Conservation (phyloP, 2,888 invertebrate species). For the Eristalis pertinax region DNA sequence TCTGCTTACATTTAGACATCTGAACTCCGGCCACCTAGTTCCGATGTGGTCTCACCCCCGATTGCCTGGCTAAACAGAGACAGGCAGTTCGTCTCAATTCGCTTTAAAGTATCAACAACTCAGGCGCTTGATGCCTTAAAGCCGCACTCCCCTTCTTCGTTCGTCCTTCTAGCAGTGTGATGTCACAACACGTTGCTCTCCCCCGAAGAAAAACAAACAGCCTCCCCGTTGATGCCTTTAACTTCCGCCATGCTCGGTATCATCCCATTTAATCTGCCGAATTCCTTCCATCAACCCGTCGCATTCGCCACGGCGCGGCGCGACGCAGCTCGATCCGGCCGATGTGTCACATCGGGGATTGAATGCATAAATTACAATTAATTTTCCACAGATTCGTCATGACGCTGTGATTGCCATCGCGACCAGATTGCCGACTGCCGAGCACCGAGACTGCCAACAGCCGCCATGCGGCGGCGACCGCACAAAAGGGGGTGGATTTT, state of each 20-base stretch:
- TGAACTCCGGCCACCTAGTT: no score
- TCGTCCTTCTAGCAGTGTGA: no score
- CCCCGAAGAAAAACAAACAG: not conserved
- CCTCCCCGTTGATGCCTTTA: not conserved
- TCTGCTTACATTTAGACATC: no score
- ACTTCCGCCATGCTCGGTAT: not conserved
- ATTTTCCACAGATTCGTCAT: conserved; percentile 44
- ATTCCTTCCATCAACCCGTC: not conserved
- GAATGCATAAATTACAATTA: conserved; percentile 57
- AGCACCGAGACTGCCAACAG: not conserved
- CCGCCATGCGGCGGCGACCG: not conserved
- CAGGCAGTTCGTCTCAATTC: no score
- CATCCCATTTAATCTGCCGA: not conserved
- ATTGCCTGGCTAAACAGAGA: no score
- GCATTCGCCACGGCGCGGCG: not conserved
- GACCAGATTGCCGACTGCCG: not conserved
- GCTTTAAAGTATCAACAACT: no score
- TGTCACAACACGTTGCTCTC: no score
- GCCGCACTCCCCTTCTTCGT: no score
- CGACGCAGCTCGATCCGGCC: not conserved
- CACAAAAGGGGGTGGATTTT: not conserved
- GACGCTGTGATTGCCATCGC: conserved; percentile 25
- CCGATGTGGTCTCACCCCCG: no score
- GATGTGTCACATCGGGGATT: not conserved
- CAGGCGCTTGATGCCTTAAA: no score